Base-by-base conservation (phyloP, 2,113 vertebrate species). In the Bostrychus sinensis region DNA sequence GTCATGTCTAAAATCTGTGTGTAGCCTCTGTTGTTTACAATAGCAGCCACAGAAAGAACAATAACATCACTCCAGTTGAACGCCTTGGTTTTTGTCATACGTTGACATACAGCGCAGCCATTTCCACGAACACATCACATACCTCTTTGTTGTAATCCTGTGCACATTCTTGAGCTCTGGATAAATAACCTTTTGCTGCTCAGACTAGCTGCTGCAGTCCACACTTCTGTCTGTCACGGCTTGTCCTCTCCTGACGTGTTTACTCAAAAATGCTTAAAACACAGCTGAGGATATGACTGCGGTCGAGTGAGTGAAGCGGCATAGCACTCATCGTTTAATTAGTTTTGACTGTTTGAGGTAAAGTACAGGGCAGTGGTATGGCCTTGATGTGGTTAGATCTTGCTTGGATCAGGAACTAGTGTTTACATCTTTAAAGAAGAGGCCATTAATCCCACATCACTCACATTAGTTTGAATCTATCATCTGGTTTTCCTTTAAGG, bases 401-500 rank as follows among this genome's bases (percentile, higher is more conserved):
- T 76, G 77, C 86, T 84, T 81, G 66, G 73, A 63, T 69, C 30
- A 39, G 43, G 22, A 46, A 39, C 65, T 63, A 60, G 37, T 81
- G 66, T 81, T 82, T 79, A 75, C 56, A 36, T 34, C 36, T 9
- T 82, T 76, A 38, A 73, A 69, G n/a, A 64, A 58, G 78, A 51
- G 59, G 17, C 50, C 77, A 86, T 88, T 83, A 88, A 56, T 62
- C 28, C 56, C 41, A 36, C 1, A 17, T 51, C 25, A 30, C 66
- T 53, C 36, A 59, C 50, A 75, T 64, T 66, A 55, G 61, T 58
- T 76, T 70, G 42, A 66, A 51, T 67, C 58, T 53, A 26, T 75
- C 78, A 82, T 82, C 55, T 87, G 69, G 81, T 80, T 32, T 72
- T 70, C 48, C 7, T 50, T 60, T 72, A 19, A n/a, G 55, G 28